These are phyloP conservation scores for Gopherus flavomarginatus DNA, from an alignment of 2,113 vertebrate genomes.

Conservation along the genomic window DNA sequence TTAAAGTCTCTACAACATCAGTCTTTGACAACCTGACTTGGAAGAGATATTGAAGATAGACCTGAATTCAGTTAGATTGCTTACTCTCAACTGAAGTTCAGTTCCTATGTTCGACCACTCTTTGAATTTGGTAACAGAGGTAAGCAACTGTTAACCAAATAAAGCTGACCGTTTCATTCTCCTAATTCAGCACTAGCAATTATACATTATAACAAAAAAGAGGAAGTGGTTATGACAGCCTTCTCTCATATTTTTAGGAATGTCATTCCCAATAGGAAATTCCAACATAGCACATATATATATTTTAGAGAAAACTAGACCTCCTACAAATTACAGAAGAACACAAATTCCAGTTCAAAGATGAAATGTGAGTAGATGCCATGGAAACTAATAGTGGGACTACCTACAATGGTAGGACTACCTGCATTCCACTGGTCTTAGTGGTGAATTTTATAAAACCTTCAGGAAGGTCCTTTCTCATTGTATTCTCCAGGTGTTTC, in stretches of 20 bases:
- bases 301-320: not conserved
- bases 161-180: not conserved
- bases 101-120: not conserved
- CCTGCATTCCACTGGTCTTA: rapidly evolving
- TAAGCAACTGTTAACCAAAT: not conserved
- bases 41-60: not conserved
- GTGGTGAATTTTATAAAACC: rapidly evolving
- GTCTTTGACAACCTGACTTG: not conserved
- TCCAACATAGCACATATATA: not conserved
- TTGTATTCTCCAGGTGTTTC: not conserved
- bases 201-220: not conserved
- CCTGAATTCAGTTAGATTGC: not conserved
- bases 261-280: not conserved
- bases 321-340: rapidly evolving
- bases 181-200: not conserved
- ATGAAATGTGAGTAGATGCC: not conserved
- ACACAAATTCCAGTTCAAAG: rapidly evolving
- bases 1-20: not conserved
- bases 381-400: not conserved
- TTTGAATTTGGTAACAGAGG: not conserved
- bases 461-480: not conserved
- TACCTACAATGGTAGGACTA: rapidly evolving
- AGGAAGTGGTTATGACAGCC: rapidly evolving
- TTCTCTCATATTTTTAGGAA: rapidly evolving
- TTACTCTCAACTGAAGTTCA: not conserved